Conservation (phyloP, 2,797 vertebrate genomes). For the Enteromius fasciolatus region DNA sequence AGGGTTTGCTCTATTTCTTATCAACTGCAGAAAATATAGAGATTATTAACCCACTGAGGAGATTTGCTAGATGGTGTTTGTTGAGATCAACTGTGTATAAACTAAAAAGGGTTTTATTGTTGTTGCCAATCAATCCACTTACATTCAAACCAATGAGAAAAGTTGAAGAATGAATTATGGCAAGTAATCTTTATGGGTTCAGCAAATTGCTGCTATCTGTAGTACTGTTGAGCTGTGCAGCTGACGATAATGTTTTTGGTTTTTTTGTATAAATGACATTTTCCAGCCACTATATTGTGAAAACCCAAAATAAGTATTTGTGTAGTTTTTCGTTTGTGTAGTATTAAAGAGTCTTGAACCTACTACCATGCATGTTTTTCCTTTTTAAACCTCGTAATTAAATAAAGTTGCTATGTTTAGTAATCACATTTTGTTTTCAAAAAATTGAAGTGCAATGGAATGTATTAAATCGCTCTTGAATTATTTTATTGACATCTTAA, state of each 20-base stretch:
- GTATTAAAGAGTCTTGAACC: background rate
- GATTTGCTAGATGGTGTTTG: background rate
- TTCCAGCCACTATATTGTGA: background rate
- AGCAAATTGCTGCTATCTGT: constrained; percentile 1
- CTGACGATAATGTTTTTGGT: constrained; percentile 7
- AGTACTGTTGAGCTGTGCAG: background rate
- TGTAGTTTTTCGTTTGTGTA: constrained; percentile 27
- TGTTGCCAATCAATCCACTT: background rate
- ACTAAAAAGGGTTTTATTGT: background rate
- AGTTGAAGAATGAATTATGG: background rate
- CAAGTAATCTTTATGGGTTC: constrained; percentile 2
- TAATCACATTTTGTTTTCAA: background rate
- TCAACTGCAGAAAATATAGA: background rate
- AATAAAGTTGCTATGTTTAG: constrained; percentile 31
- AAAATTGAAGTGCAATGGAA: constrained; percentile 18
- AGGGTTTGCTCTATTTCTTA: constrained; percentile 4
- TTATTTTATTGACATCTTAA: constrained; percentile 56
- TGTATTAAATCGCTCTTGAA: constrained; percentile 33
- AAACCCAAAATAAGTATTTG: constrained; percentile 13
- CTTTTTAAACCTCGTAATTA: constrained; percentile 13
- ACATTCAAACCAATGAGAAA: background rate
- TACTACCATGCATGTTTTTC: constrained; percentile 17
- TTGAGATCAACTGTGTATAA: constrained; percentile 10
- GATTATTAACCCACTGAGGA: constrained; percentile 1
- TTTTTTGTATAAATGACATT: background rate